Conservation (phyloP, 2,888 invertebrate species). For the Chydorus sphaericus region DNA sequence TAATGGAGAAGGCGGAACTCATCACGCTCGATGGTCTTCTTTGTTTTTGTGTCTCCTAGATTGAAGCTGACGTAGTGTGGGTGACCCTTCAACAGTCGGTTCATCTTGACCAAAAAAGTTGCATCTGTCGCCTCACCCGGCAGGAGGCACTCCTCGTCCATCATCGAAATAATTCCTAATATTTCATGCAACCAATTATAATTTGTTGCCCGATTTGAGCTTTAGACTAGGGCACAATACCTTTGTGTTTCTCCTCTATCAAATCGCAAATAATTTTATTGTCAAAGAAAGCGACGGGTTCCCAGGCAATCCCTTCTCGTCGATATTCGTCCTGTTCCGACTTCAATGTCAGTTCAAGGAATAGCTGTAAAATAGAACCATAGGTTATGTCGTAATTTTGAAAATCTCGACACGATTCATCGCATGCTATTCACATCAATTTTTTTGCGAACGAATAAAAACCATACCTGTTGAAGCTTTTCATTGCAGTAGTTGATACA, state of each 20-base stretch:
- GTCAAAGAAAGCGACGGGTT: slow-evolving; percentile 74
- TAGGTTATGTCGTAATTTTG: too few relatives aligned
- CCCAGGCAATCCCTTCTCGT: slow-evolving; percentile 83
- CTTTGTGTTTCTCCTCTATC: slow-evolving; percentile 76
- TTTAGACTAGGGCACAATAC: slow-evolving; percentile 28
- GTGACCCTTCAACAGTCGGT: slow-evolving; percentile 54
- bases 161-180: slow-evolving; percentile 58
- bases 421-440: too few relatives aligned
- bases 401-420: too few relatives aligned
- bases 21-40: slow-evolving; percentile 72
- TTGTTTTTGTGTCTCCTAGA: slow-evolving; percentile 56
- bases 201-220: neutral
- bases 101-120: slow-evolving; percentile 67
- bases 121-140: slow-evolving; percentile 74
- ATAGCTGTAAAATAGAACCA: too few relatives aligned
- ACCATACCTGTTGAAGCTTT: slow-evolving; percentile 83
- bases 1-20: slow-evolving; percentile 83
- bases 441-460: too few relatives aligned
- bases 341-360: slow-evolving; percentile 77
- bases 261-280: slow-evolving; percentile 87
- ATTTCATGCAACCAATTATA: slow-evolving; percentile 12
- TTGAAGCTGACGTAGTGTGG: slow-evolving; percentile 70
- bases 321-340: slow-evolving; percentile 87
- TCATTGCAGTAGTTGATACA: slow-evolving; percentile 94
- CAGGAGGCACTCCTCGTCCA: slow-evolving; percentile 83